phyloP scores from a whole-genome alignment of 1,140 invertebrate species.

The Teleopsis dalmanni region DNA sequence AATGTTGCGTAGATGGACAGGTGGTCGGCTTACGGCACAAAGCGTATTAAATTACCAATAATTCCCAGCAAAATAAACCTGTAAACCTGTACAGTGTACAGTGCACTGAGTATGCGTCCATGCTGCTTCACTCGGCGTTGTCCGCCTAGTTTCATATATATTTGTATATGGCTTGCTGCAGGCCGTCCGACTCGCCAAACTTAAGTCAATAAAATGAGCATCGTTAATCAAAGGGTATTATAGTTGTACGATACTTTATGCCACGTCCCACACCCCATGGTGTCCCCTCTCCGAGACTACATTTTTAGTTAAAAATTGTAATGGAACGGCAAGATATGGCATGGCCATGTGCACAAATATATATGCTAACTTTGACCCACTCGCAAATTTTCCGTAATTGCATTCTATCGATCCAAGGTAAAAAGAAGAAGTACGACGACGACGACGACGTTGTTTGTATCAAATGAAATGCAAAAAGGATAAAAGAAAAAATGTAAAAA shows the following conservation, averaged over 20 bases:
- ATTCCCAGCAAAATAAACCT: no score
- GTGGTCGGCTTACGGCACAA: not conserved
- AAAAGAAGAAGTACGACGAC: not conserved
- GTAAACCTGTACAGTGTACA: no score
- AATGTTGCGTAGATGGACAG: not conserved
- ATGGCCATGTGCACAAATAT: not conserved
- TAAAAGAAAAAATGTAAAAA: conserved; percentile 1
- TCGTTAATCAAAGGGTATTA: not conserved
- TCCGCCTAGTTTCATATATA: not conserved
- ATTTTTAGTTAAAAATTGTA: no score
- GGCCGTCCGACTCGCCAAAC: not conserved
- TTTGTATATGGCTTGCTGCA: not conserved
- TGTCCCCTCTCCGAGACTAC: no score
- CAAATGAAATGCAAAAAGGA: not conserved
- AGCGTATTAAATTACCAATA: no score
- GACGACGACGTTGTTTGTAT: not conserved
- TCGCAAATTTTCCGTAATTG: not conserved
- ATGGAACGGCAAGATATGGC: no score
- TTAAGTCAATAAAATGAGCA: not conserved
- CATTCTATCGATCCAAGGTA: not conserved
- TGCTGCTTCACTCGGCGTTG: no score
- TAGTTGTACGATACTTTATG: no score
- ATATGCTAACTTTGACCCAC: not conserved
- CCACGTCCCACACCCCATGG: no score
- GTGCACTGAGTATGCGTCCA: no score